Base-by-base conservation (phyloP, 2,797 vertebrate species). In the Ctenopoma multispine region DNA sequence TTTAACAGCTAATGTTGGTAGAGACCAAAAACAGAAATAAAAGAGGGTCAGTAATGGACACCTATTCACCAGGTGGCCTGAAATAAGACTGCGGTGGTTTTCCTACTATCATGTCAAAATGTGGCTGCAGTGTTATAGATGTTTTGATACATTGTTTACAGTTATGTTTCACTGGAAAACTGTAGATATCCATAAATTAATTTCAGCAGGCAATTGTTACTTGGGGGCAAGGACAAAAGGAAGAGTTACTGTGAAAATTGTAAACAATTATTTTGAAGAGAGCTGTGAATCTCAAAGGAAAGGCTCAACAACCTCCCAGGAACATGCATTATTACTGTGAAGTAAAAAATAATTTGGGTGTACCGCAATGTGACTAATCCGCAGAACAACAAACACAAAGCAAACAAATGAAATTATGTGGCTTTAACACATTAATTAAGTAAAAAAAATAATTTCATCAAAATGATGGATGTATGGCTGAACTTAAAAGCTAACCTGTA, bases 231-330 rank as follows among this genome's bases (percentile, higher is more conserved):
- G 23, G 46, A 23, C 20, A 8, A 53, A 66, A 31, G 1, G n/a
- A 63, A 60, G 18, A 23, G 23, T 60, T 70, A 15, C 48, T 49
- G 15, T 29, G n/a, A 61, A 48, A 72, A 60, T 23, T 64, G 41
- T 49, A 29, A 54, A 80, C 36, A 66, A 13, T 60, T 53, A 36
- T 73, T 63, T 71, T 65, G 10, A 56, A 75, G 21, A 50, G 17
- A 56, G 27, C 47, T 44, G 31, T 15, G 6, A 53, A 58, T 62
- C 56, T 56, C 57, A 49, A 53, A 48, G 44, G 9, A 51, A 68
- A 77, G 41, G 23, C 21, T 58, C n/a, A 15, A 6, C 20, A 44
- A 29, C 41, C 49, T 21, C 43, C 27, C 41, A 61, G 23, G 23
- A 77, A 72, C 23, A 47, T 21, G 40, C 21, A 63, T 38, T 11